These are phyloP conservation scores for Dolichomitus sp. DNA, from an alignment of 2,888 invertebrate genomes.

Conservation along the genomic window DNA sequence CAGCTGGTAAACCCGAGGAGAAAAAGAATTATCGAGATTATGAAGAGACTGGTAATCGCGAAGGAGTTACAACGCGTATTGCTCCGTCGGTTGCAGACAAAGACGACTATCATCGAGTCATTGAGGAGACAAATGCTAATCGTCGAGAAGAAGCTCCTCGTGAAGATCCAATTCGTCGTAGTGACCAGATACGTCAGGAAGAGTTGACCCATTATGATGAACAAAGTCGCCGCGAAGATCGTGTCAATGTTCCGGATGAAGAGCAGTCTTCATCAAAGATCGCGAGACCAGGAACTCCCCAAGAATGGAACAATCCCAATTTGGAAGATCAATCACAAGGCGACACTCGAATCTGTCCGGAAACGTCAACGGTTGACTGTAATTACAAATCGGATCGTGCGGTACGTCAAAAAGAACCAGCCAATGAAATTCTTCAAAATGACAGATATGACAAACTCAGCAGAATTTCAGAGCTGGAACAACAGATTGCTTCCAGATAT, in stretches of 20 bases:
- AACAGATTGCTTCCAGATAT: neutral
- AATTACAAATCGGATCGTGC: slow-evolving; percentile 34
- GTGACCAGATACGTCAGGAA: slow-evolving; percentile 1
- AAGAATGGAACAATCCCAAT: slow-evolving; percentile 38
- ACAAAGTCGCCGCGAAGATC: slow-evolving; percentile 3
- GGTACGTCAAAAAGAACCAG: slow-evolving; percentile 43
- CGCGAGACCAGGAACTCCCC: neutral
- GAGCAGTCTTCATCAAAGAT: neutral
- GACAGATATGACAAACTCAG: slow-evolving; percentile 30
- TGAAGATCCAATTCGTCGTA: slow-evolving; percentile 5
- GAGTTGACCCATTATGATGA: slow-evolving; percentile 24
- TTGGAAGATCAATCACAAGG: slow-evolving; percentile 34
- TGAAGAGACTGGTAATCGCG: slow-evolving; percentile 27
- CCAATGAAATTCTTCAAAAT: slow-evolving; percentile 23
- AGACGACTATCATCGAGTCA: slow-evolving; percentile 27
- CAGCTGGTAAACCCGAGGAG: slow-evolving; percentile 12
- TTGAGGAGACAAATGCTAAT: slow-evolving; percentile 3
- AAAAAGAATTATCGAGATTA: slow-evolving; percentile 33
- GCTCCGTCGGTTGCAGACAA: neutral
- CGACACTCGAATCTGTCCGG: slow-evolving; percentile 1
- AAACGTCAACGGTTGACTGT: slow-evolving; percentile 39
- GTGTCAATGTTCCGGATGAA: neutral
- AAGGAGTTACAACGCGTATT: neutral
- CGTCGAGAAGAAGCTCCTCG: slow-evolving; percentile 23
- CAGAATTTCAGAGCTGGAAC: slow-evolving; percentile 21